phyloP scores from a whole-genome alignment of 1,140 invertebrate genomes.

The Lepidurus couesii region DNA sequence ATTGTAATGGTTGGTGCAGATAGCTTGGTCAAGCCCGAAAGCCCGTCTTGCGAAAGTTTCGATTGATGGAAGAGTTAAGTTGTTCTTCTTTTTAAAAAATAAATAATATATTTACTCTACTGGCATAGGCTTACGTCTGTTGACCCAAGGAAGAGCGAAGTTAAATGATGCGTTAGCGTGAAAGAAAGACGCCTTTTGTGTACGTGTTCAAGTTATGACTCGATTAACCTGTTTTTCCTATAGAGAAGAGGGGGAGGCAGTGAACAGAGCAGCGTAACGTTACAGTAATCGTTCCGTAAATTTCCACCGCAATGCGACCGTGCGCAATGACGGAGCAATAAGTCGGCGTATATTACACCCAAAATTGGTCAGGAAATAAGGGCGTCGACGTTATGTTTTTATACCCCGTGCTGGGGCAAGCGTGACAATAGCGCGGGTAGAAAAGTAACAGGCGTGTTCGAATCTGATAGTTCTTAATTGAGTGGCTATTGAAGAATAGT shows the following conservation, averaged over 20 bases:
- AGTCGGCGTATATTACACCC: neutral
- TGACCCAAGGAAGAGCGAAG: neutral
- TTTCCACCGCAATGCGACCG: neutral
- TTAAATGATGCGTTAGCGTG: constrained; percentile 17
- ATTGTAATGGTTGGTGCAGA: neutral
- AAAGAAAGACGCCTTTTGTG: neutral
- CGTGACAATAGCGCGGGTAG: neutral
- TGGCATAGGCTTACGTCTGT: too few relatives aligned
- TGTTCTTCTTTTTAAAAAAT: too few relatives aligned
- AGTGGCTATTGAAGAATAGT: constrained; percentile 14
- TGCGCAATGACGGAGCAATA: neutral
- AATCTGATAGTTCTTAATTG: neutral
- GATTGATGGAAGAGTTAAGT: too few relatives aligned
- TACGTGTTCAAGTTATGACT: too few relatives aligned
- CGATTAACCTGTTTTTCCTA: too few relatives aligned
- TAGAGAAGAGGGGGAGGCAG: neutral
- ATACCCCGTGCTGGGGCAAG: neutral
- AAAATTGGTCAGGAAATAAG: neutral
- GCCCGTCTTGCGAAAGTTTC: too few relatives aligned
- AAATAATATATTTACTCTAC: too few relatives aligned
- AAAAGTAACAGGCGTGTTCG: neutral
- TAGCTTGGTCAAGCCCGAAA: neutral
- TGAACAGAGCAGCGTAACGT: neutral
- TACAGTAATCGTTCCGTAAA: neutral
- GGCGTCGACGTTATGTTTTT: neutral